phyloP scores from a whole-genome alignment of 2,888 invertebrate species.

The Masnerella sp. region DNA sequence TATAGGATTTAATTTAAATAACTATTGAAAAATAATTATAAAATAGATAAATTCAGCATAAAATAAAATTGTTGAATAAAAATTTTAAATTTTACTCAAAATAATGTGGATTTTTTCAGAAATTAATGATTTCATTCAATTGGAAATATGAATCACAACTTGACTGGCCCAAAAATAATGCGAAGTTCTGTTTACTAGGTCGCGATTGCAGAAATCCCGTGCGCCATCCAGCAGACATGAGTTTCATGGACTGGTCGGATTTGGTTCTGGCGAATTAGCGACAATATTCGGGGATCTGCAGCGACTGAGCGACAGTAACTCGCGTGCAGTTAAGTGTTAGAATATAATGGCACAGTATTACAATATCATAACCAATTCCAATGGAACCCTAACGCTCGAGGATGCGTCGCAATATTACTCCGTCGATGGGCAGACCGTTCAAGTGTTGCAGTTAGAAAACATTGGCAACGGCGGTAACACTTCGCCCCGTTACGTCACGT shows the following conservation, averaged over 20 bases:
- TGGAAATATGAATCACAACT: constrained; percentile 8
- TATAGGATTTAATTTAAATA: no score
- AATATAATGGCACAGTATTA: constrained; percentile 75
- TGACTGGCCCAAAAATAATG: constrained; percentile 55
- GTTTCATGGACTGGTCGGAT: constrained; percentile 68
- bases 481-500: constrained; percentile 67
- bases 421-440: constrained; percentile 72
- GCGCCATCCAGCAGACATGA: constrained; percentile 66
- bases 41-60: no score
- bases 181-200: constrained; percentile 67
- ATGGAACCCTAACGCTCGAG: constrained; percentile 72
- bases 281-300: constrained; percentile 57
- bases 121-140: no score
- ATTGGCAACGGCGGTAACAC: constrained; percentile 72
- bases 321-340: constrained; percentile 62
- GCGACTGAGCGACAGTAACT: constrained; percentile 63
- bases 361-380: constrained; percentile 73
- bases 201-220: constrained; percentile 65
- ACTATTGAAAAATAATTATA: no score
- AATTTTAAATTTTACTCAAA: no score
- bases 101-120: no score
- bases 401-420: constrained; percentile 71
- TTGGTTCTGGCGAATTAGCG: constrained; percentile 60
- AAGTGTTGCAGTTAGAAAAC: constrained; percentile 71
- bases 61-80: no score